Conservation (phyloP, 2,113 vertebrate species). For the Chinchilla lanigera region DNA sequence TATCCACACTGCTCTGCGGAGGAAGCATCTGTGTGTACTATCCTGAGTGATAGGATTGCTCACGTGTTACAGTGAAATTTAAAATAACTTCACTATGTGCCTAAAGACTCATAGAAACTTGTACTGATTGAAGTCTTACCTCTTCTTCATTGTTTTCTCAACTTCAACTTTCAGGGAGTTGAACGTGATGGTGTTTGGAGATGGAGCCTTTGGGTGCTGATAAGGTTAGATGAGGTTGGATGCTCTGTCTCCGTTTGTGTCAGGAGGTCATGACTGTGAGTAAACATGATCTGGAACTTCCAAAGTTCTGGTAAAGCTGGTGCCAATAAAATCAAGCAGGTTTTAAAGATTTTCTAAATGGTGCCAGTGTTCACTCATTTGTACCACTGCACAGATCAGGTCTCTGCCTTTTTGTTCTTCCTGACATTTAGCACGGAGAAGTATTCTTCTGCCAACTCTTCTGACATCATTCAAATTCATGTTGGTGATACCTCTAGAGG, state of each 20-base stretch:
- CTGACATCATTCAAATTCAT: constrained; percentile 28
- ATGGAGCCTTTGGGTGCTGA: no score
- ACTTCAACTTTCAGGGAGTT: not conserved
- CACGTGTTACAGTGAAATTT: not conserved
- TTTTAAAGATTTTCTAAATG: not conserved
- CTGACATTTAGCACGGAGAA: constrained; percentile 4
- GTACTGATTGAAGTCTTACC: not conserved
- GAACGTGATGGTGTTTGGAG: no score
- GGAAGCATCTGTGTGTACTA: not conserved
- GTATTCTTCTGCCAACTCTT: constrained; percentile 20
- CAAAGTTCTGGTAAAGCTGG: not conserved
- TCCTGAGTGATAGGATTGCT: not conserved
- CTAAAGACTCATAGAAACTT: not conserved
- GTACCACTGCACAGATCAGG: not conserved
- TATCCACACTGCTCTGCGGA: not conserved
- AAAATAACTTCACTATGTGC: not conserved
- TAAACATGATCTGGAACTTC: not conserved
- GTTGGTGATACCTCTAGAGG: not conserved
- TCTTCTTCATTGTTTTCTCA: not conserved
- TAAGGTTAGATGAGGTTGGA: not conserved
- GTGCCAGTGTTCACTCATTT: not conserved
- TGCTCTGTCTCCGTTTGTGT: not conserved
- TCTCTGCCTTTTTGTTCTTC: not conserved
- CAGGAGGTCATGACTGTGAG: not conserved
- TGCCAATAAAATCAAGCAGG: not conserved